Evolutionary conservation across 2,797 vertebrate genomes (phyloP), one percentile per base, ranked within the genome.

Genomic region (Anas bahamensis): DNA sequence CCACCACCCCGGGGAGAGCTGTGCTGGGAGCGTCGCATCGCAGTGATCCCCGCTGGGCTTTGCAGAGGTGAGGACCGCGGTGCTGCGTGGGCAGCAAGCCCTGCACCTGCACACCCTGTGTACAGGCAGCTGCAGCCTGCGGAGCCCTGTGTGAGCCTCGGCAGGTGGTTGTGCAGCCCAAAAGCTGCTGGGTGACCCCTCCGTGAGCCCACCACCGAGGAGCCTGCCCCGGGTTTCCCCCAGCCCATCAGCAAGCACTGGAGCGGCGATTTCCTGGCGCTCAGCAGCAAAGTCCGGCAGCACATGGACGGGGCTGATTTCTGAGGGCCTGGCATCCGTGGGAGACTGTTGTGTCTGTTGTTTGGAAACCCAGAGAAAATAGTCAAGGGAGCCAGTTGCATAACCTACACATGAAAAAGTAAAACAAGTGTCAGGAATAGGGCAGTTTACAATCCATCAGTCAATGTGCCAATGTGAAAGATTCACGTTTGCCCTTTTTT

Each of bases 301-400:
- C 4, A 2, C 16, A 48, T 66, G 17, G 23, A 4, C 48, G 16
- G 79, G 72, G 56, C 1, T 0, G 0, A 18, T 37, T 68, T 41
- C 80, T 56, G 46, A 19, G 1, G 8, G 17, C 16, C 78, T 60
- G 48, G 39, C 1, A 1, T 29, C 84, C 3, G 2, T 23, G 0
- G 1, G 50, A 42, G 56, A 79, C 89, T 91, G 86, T 88, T 91
- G 86, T 77, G 86, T 35, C 88, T 85, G 86, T 88, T 83, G 90
- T 85, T 90, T 87, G 79, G 92, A 89, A 95, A 94, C 86, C 41
- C n/a, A 4, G 76, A 83, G 79, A 72, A 87, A 90, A 89, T n/a
- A 92, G 79, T 85, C 52, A 12, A n/a, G 83, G 86, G 64, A 91
- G 80, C 79, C 82, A 89, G 91, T 80, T 0, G 2, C 71, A n/a